Conservation (phyloP, 2,888 invertebrate genomes). For the Heliothis peltigera region DNA sequence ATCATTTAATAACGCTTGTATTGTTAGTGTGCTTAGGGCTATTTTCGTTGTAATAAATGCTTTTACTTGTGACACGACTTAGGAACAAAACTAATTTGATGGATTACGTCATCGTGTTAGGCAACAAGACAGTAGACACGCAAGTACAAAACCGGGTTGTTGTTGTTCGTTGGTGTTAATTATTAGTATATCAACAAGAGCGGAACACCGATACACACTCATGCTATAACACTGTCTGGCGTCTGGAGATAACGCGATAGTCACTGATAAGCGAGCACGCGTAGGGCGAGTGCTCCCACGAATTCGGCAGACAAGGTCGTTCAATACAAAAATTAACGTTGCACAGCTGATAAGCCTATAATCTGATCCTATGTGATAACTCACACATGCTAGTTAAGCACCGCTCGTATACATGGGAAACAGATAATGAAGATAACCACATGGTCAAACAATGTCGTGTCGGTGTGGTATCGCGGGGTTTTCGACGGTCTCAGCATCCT, state of each 20-base stretch:
- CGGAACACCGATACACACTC: constrained; percentile 59
- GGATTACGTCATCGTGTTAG: background rate
- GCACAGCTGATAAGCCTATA: constrained; percentile 44
- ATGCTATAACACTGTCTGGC: constrained; percentile 66
- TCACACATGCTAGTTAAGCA: constrained; percentile 10
- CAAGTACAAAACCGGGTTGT: constrained; percentile 13
- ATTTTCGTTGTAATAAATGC: background rate
- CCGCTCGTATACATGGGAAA: constrained; percentile 9
- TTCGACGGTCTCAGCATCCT: background rate
- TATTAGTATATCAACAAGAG: constrained; percentile 56
- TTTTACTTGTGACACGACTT: background rate
- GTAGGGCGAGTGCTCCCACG: constrained; percentile 63
- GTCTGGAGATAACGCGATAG: constrained; percentile 79
- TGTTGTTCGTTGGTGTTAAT: constrained; percentile 54
- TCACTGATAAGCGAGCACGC: constrained; percentile 73
- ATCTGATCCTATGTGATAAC: constrained; percentile 43
- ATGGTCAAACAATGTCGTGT: background rate
- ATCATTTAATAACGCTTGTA: constrained; percentile 17
- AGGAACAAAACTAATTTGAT: background rate
- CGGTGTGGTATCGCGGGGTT: background rate
- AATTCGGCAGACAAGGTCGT: constrained; percentile 71
- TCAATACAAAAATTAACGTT: constrained; percentile 54
- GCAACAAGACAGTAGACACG: constrained; percentile 8
- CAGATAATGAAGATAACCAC: constrained; percentile 8
- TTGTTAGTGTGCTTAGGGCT: background rate